phyloP scores from a whole-genome alignment of 2,797 vertebrate genomes.

The Catostomus latipinnis region DNA sequence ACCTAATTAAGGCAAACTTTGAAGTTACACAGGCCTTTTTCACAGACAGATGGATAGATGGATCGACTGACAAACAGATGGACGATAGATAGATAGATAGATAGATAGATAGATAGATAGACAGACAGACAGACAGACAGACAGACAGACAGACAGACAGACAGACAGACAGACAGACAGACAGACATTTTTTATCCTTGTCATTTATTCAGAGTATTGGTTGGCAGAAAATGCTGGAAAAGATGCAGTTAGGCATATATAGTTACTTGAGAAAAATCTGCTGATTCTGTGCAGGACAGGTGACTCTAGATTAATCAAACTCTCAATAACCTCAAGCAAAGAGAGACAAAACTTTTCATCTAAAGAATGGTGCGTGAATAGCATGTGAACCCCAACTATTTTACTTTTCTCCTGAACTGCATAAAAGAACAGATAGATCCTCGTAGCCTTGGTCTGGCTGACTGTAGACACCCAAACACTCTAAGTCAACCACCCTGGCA shows the following conservation, averaged over 20 bases:
- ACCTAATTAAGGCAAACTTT: too few relatives aligned
- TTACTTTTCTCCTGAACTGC: not conserved
- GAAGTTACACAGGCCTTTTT: too few relatives aligned
- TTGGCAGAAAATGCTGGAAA: slow-evolving; percentile 1
- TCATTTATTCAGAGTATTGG: slow-evolving; percentile 7
- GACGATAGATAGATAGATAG: too few relatives aligned
- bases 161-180: too few relatives aligned
- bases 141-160: not conserved
- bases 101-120: too few relatives aligned
- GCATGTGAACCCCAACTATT: slow-evolving; percentile 8
- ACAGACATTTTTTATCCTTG: not conserved
- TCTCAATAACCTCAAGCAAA: slow-evolving; percentile 3
- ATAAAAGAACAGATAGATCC: slow-evolving; percentile 18
- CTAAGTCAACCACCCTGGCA: slow-evolving; percentile 28
- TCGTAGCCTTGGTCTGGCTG: not conserved
- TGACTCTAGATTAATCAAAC: not conserved
- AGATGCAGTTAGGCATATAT: not conserved
- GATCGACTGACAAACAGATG: too few relatives aligned
- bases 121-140: not conserved
- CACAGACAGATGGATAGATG: not conserved
- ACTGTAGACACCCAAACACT: not conserved
- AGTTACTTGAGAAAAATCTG: slow-evolving; percentile 7
- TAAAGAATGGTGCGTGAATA: not conserved
- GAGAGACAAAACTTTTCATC: not conserved
- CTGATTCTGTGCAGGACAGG: slow-evolving; percentile 2